Percentiles rank a stretch among this genome's conserved stretches.
Evolutionary conservation across 2,113 vertebrate species (phyloP).

Genomic region (Vimba vimba): DNA sequence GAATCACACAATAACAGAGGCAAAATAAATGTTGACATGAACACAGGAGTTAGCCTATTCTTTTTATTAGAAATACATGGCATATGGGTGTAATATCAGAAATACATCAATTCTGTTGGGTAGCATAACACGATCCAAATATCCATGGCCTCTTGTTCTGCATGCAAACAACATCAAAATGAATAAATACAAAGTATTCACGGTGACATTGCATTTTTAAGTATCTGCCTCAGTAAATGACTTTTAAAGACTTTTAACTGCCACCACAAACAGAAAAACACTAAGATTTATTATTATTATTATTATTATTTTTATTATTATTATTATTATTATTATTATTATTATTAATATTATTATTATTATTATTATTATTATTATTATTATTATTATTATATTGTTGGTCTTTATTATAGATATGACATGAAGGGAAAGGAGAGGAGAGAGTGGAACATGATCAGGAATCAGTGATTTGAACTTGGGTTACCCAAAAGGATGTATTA

Average conservation of each 20-base stretch:
- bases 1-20: neutral
- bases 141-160: slow-evolving; percentile 1
- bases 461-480: neutral
- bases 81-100: neutral
- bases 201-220: neutral
- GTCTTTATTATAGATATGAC: neutral
- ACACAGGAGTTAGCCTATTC: neutral
- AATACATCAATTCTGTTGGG: neutral
- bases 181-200: neutral
- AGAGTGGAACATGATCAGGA: neutral
- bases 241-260: neutral
- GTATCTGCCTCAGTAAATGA: neutral
- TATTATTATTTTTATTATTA: neutral
- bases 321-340: neutral
- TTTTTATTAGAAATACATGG: slow-evolving; percentile 14
- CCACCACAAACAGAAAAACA: neutral
- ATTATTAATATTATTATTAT: neutral
- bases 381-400: neutral
- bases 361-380: neutral
- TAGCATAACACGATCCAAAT: neutral
- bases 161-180: neutral
- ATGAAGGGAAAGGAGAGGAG: neutral
- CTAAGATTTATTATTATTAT: too few relatives aligned
- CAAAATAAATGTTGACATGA: neutral
- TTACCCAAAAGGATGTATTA: neutral